Evolutionary conservation across 2,888 invertebrate species (phyloP).

Genomic region (Agonum fuliginosum): DNA sequence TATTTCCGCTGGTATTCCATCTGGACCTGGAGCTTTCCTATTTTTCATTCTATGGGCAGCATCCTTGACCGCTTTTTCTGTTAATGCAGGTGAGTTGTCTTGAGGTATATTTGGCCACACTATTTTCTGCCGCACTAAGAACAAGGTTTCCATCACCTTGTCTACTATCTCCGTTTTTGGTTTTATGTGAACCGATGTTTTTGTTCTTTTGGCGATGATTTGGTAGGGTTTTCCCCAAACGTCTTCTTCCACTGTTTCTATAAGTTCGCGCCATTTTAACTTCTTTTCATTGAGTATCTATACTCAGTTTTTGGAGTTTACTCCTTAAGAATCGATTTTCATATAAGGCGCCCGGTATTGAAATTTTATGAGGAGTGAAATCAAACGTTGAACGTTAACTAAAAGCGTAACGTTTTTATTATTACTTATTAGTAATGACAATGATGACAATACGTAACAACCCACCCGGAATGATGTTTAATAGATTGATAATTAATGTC

Average conservation of each 20-base stretch:
- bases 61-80: not conserved
- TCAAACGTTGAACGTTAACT: no score
- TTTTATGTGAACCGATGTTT: not conserved
- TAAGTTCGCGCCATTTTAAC: not conserved
- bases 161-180: not conserved
- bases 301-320: no score
- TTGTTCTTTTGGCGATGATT: not conserved
- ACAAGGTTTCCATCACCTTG: not conserved
- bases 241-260: not conserved
- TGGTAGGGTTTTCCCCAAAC: no score
- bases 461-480: no score
- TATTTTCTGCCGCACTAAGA: not conserved
- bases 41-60: not conserved
- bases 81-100: not conserved
- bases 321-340: no score
- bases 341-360: no score
- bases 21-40: conserved; percentile 19
- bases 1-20: conserved; percentile 1
- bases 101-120: not conserved
- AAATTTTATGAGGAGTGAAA: no score
- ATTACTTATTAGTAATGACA: no score
- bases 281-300: not conserved
- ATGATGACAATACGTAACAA: no score
- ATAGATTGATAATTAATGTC: no score
- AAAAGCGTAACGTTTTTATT: no score